Evolutionary conservation across 2,888 invertebrate genomes (phyloP), one percentile per base, ranked within the genome.

Genomic region (Drosophila nr. perissopoda): DNA sequence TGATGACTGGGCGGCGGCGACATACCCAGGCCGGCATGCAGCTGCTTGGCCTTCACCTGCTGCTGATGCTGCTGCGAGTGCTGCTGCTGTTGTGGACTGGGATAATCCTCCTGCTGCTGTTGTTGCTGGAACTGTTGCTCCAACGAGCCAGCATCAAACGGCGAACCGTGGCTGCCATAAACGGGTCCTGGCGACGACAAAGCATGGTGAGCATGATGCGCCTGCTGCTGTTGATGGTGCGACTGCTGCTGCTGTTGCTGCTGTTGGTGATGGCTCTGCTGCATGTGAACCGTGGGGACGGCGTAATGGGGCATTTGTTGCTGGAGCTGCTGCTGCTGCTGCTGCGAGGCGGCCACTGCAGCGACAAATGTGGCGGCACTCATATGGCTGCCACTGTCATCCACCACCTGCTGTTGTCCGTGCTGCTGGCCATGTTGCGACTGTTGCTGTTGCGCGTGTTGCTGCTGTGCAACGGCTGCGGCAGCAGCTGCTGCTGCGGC

Each of bases 1-100:
- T 68, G 91, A 38, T 92, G 96, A 95, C 54, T 95, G 94, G 89
- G 92, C 18, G 92, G 93, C 18, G 92, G 92, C 8, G 78, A 94
- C 94, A 95, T 91, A 27, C 93, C 94, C 85, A 94, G 92, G 1
- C 91, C 69, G 4, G 94, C 93, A 72, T 85, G 91, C 58, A 91
- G 80, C 42, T 91, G 90, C 92, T 94, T 93, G 91, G 94, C 88
- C 34, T 81, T 87, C 21, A 86, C 91, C 67, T 91, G 83, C 91
- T 93, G 86, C 92, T 93, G 90, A 51, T 71, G 87, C 48, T 90
- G 82, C 33, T 78, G 79, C 49, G 65, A 51, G n/a, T 76, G 88
- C 40, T 88, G 88, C 64, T 54, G 54, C 56, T 51, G 51, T 31
- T 76, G 89, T 27, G 90, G 84, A 69, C 90, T 84, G 48, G 83